A percentile compares a stretch with the other conserved stretches of the same genome.
phyloP scores from a whole-genome alignment of 2,888 invertebrate species.

The Pandemis corylana region DNA sequence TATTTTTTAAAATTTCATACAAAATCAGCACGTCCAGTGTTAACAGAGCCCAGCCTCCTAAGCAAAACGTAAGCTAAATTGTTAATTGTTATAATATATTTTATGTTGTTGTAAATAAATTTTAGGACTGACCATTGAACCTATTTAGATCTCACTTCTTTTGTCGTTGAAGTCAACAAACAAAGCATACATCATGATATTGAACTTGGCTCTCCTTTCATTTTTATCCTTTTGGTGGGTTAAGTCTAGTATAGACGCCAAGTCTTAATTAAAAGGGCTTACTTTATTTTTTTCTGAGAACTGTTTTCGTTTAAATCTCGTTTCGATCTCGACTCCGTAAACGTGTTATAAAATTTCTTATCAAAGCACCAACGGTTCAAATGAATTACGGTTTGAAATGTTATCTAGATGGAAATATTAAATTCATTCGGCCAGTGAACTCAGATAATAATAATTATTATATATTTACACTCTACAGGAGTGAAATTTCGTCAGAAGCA shows the following conservation, averaged over 20 bases:
- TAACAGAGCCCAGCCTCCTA: too few species aligned
- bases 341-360: slow-evolving; percentile 13
- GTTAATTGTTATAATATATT: too few species aligned
- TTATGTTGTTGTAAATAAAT: too few species aligned
- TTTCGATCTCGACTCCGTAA: neutral
- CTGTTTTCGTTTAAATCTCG: neutral
- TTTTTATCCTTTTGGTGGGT: too few species aligned
- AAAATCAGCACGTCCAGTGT: too few species aligned
- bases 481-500: slow-evolving; percentile 40
- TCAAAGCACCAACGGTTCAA: slow-evolving; percentile 17
- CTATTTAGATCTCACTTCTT: too few species aligned
- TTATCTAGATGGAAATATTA: slow-evolving; percentile 31
- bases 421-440: slow-evolving; percentile 45
- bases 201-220: too few species aligned
- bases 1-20: too few species aligned
- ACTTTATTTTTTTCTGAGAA: neutral
- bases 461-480: slow-evolving; percentile 44
- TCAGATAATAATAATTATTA: slow-evolving; percentile 35
- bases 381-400: slow-evolving; percentile 24
- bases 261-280: neutral
- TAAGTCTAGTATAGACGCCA: neutral
- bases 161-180: too few species aligned
- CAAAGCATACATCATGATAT: too few species aligned
- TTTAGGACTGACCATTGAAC: too few species aligned
- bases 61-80: too few species aligned